Conservation (phyloP, 2,113 vertebrate genomes). For the Ptilorrhoa leucosticta region DNA sequence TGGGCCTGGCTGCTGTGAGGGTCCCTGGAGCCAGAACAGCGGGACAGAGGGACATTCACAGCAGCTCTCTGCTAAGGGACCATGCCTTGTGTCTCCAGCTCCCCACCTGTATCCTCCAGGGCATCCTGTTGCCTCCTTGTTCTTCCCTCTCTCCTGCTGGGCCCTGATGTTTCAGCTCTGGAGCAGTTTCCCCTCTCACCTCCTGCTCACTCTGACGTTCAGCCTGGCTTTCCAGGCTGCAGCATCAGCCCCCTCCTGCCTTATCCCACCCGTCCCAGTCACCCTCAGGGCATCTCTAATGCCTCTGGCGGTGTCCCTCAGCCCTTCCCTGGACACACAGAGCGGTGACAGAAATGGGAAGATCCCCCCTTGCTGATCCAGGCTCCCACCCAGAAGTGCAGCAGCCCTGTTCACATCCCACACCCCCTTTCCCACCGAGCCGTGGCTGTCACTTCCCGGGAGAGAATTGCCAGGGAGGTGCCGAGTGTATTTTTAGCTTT, state of each 20-base stretch:
- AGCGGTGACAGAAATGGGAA: neutral
- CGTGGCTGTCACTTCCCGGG: neutral
- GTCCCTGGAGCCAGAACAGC: neutral
- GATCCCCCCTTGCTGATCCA: neutral
- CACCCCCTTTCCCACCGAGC: neutral
- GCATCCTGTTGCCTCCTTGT: neutral
- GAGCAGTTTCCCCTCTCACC: neutral
- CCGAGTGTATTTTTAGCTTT: slow-evolving; percentile 57
- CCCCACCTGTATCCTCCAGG: no score
- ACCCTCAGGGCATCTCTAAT: neutral
- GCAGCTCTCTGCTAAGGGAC: neutral
- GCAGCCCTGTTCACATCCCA: neutral
- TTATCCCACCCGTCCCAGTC: neutral
- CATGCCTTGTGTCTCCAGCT: neutral
- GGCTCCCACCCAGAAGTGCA: neutral
- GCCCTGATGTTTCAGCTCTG: neutral
- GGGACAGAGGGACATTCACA: neutral
- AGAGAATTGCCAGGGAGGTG: slow-evolving; percentile 60
- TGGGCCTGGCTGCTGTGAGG: neutral
- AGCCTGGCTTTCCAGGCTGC: neutral
- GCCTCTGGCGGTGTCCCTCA: neutral
- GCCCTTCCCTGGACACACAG: neutral
- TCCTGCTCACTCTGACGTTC: neutral
- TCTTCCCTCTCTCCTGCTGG: neutral
- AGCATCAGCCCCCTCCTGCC: neutral